Evolutionary conservation across 2,113 vertebrate species (phyloP), one percentile per base, ranked within the genome.

Genomic region (western clawed frog (Xenopus tropicalis)): DNA sequence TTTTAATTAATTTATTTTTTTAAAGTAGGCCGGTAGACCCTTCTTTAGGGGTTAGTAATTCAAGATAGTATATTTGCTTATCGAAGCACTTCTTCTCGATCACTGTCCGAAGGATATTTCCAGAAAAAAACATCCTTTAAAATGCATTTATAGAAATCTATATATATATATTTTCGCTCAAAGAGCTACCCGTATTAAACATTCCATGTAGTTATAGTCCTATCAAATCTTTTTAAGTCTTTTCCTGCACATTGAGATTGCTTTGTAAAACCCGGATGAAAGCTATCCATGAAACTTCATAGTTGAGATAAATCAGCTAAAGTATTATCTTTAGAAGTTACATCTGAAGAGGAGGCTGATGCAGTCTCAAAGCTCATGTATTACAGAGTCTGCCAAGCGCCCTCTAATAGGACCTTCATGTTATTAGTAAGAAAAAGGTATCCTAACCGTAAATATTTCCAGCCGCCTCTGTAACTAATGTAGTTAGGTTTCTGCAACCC

Each of bases 321-420:
- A 44, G 71, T 23, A 57, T 73, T 73, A 44, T 37, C 57, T 58
- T 46, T 20, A 73, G 71, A 66, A 46, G 52, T 14, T 73, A 23
- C 56, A 66, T 66, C 62, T 66, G 42, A 66, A 72, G 62, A 24
- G 12, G 52, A 54, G 22, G 46, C 63, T 57, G 58, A 25, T 44
- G 64, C 54, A 25, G 52, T 74, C 71, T 59, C 71, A 74, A 58
- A 74, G 63, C 63, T 74, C 51, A 58, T 74, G 71, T 73, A 66
- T 66, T 66, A 66, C 62, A 59, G 71, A 66, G 43, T 17, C 63
- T 59, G 63, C 59, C 37, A 46, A 66, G 54, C 21, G 11, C 22
- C 46, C 17, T 54, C 3, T 29, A 59, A 25, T 9, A 37, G 29
- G 52, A 66, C 63, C 46, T 66, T 56, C 24, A 44, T 48, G 52